phyloP scores from a whole-genome alignment of 2,797 vertebrate genomes.

The Leptoclinus maculatus region DNA sequence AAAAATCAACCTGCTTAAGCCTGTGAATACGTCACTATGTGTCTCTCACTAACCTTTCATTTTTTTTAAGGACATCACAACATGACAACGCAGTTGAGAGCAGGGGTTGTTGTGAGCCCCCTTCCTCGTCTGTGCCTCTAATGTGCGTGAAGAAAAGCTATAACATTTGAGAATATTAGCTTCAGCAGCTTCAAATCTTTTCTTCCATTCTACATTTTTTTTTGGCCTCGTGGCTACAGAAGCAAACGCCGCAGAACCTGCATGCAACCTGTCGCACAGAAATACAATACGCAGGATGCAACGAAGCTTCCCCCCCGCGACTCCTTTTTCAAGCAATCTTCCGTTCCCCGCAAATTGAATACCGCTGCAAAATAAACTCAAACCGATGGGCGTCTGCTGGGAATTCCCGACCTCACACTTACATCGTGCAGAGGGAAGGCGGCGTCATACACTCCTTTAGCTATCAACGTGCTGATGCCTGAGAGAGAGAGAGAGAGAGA shows the following conservation, averaged over 20 bases:
- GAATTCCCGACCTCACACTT: slow-evolving; percentile 64
- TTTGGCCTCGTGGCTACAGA: not conserved
- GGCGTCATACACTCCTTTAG: slow-evolving; percentile 94
- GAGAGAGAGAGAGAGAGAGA: slow-evolving; percentile 49
- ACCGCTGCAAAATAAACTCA: not conserved
- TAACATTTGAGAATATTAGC: not conserved
- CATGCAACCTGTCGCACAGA: not conserved
- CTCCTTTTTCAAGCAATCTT: not conserved
- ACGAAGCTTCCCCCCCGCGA: not conserved
- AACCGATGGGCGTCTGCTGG: not conserved
- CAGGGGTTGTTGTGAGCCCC: too few relatives aligned
- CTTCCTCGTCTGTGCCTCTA: not conserved
- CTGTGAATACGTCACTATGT: too few relatives aligned
- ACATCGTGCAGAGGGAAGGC: slow-evolving; percentile 97
- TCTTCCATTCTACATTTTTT: too few relatives aligned
- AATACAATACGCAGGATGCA: not conserved
- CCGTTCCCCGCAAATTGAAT: not conserved
- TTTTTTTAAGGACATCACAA: not conserved
- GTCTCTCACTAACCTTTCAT: not conserved
- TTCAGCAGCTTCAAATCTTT: not conserved
- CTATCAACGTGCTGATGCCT: slow-evolving; percentile 96
- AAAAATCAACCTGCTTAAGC: not conserved
- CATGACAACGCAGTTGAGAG: not conserved
- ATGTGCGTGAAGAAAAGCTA: not conserved
- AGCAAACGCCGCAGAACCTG: fast-evolving